Evolutionary conservation across 92 coral and sea anemone species (phyloP).

Genomic region (Bergia puertoricense): DNA sequence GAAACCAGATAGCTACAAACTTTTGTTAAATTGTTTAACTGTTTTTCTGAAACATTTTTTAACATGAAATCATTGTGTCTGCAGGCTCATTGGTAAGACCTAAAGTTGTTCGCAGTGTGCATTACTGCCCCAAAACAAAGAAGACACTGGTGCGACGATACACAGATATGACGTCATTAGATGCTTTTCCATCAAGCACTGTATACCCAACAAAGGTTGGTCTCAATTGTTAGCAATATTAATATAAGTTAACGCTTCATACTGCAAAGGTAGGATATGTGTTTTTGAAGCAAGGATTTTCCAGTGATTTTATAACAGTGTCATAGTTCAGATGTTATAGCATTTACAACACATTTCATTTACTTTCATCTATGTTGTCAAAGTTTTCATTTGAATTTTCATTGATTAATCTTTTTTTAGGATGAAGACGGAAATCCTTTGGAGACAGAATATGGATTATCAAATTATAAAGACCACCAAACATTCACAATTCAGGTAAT

Average conservation of each 20-base stretch:
- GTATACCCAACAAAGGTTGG: conserved; percentile 96
- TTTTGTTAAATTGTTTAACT: too few relatives aligned
- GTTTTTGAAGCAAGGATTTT: too few relatives aligned
- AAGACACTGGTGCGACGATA: conserved; percentile 85
- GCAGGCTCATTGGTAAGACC: conserved; percentile 94
- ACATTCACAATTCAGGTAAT: conserved; percentile 94
- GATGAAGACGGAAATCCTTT: conserved; percentile 99
- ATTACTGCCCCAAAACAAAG: conserved; percentile 97
- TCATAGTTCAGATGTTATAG: too few relatives aligned
- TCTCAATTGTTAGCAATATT: neutral
- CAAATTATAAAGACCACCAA: conserved; percentile 95
- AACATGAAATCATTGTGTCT: neutral
- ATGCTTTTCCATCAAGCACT: conserved; percentile 92
- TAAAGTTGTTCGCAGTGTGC: conserved; percentile 96
- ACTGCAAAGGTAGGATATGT: too few relatives aligned
- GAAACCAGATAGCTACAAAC: neutral
- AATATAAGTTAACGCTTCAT: too few relatives aligned
- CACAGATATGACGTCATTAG: conserved; percentile 93
- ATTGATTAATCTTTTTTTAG: conserved; percentile 34
- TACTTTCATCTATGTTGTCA: too few relatives aligned
- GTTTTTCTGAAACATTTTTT: too few relatives aligned
- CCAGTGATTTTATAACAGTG: too few relatives aligned
- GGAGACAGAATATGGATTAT: conserved; percentile 96
- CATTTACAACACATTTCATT: too few relatives aligned
- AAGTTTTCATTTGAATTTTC: neutral